Conservation (phyloP, 64 coral and sea anemone species). For the Montipora cactus region DNA sequence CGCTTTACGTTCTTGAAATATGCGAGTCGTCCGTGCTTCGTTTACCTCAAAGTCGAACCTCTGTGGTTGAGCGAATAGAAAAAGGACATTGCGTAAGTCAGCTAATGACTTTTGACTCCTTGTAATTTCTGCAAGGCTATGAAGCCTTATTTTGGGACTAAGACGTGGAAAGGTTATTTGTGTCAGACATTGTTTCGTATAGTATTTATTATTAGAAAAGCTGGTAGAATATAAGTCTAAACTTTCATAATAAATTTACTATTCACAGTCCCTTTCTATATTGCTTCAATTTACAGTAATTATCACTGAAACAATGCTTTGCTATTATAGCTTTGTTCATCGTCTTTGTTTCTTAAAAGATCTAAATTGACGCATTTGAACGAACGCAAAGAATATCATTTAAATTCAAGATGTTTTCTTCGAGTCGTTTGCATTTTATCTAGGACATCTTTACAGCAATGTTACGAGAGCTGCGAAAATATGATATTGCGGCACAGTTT, state of each 20-base stretch:
- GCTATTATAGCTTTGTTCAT: not conserved
- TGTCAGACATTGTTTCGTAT: no score
- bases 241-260: not conserved
- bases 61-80: not conserved
- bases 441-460: not conserved
- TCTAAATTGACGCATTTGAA: not conserved
- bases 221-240: no score
- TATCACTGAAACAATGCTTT: not conserved
- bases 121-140: no score
- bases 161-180: no score
- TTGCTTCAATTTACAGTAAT: not conserved
- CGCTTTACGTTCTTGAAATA: not conserved
- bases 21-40: not conserved
- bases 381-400: not conserved
- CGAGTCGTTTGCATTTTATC: not conserved
- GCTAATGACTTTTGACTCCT: not conserved
- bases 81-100: not conserved
- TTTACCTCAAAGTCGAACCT: not conserved
- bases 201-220: no score
- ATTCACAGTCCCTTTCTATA: not conserved
- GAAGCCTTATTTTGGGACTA: no score
- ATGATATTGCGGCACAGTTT: not conserved
- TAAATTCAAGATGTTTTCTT: no score
- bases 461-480: not conserved
- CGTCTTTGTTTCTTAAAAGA: not conserved